These are phyloP conservation scores for Stenotaenia linearis DNA, from an alignment of 2,888 invertebrate genomes.

Conservation along the genomic window DNA sequence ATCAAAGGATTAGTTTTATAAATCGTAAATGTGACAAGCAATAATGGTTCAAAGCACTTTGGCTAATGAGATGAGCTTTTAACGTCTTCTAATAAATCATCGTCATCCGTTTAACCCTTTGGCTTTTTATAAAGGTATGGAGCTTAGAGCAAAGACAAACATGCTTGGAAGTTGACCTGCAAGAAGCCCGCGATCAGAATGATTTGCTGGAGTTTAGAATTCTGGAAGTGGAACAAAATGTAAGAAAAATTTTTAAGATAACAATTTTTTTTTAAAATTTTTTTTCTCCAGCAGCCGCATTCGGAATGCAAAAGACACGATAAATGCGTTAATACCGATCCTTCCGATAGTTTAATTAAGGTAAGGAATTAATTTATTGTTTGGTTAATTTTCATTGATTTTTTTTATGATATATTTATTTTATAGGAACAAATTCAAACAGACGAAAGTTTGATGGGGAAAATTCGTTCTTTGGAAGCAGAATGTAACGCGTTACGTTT, in stretches of 20 bases:
- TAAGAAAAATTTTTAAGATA: not conserved
- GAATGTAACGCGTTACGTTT: not conserved
- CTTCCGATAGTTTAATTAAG: not conserved
- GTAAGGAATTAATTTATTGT: not conserved
- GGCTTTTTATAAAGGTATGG: slow-evolving; percentile 27
- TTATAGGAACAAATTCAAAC: not conserved
- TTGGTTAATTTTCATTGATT: not conserved
- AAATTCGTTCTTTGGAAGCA: not conserved
- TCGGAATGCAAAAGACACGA: not conserved
- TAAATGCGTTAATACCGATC: not conserved
- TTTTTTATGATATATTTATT: not conserved
- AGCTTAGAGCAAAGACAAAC: slow-evolving; percentile 28
- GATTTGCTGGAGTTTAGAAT: slow-evolving; percentile 73
- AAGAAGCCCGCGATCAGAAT: slow-evolving; percentile 70
- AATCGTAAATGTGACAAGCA: slow-evolving; percentile 6
- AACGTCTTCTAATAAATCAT: slow-evolving; percentile 8
- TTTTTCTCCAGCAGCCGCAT: not conserved
- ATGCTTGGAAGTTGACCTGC: slow-evolving; percentile 59
- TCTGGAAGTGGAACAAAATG: slow-evolving; percentile 59
- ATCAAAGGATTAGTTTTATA: not conserved
- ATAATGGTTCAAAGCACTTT: slow-evolving; percentile 19
- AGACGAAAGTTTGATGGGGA: not conserved
- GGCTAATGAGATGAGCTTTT: not conserved
- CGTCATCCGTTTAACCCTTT: slow-evolving; percentile 1
- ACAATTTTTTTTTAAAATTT: not conserved